Percentiles rank a stretch among this genome's conserved stretches.
These are phyloP conservation scores for Amphipoea lucens DNA, from an alignment of 2,888 invertebrate genomes.

Conservation along the genomic window DNA sequence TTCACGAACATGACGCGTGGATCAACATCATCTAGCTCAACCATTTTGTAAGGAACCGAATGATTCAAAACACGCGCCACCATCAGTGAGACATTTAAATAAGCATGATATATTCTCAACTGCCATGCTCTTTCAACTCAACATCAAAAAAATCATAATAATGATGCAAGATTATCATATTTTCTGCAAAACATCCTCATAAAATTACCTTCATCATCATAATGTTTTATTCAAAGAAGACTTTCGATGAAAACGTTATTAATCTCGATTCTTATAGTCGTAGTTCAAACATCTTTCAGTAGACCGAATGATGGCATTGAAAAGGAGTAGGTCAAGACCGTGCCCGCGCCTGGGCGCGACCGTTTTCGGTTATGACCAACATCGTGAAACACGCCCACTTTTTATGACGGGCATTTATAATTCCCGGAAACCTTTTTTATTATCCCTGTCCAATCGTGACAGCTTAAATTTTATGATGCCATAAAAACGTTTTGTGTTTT, in stretches of 20 bases:
- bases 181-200: slow-evolving; percentile 6
- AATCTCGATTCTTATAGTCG: slow-evolving; percentile 23
- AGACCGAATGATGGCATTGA: slow-evolving; percentile 41
- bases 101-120: no score
- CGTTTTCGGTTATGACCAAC: slow-evolving; percentile 72
- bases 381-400: slow-evolving; percentile 36
- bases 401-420: slow-evolving; percentile 45
- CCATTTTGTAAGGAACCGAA: no score
- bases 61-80: no score
- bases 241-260: slow-evolving; percentile 35
- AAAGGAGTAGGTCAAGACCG: slow-evolving; percentile 62
- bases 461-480: slow-evolving; percentile 18
- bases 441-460: slow-evolving; percentile 24
- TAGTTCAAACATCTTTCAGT: slow-evolving; percentile 37
- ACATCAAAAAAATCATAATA: not conserved
- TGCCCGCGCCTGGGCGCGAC: slow-evolving; percentile 24
- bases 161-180: slow-evolving; percentile 1
- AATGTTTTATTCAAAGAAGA: slow-evolving; percentile 49
- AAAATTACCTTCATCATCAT: not conserved
- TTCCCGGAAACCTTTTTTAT: slow-evolving; percentile 43
- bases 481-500: slow-evolving; percentile 1
- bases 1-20: no score
- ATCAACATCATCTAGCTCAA: no score
- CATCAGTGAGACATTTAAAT: no score
- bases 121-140: no score